Evolutionary conservation across 2,888 invertebrate genomes (phyloP), one percentile per base, ranked within the genome.

Genomic region (Plemyria rubiginata): DNA sequence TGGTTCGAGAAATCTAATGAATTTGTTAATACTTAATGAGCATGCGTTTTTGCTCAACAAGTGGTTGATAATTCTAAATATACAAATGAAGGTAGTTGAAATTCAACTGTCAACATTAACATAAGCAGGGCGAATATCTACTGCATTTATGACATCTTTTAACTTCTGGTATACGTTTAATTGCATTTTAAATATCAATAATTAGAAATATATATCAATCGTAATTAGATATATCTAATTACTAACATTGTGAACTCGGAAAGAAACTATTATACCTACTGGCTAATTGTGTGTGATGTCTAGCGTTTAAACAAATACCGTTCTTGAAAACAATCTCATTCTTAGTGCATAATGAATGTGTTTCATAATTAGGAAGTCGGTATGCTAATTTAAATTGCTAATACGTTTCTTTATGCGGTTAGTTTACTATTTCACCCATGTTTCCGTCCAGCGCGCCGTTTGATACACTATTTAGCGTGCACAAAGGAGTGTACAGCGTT

Each of bases 1-100:
- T 56, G 56, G 67, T 63, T 70, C 45, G 62, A 62, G 65, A 68
- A 67, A 65, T 62, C 64, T 60, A 68, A 68, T 68, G 62, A 63
- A 65, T 67, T 50, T 52, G 51, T 65, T 65, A 54, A 53, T 62
- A 54, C 38, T 38, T 60, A 67, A 65, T 57, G 54, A 52, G 61
- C 55, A 40, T 60, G 52, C 52, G 64, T 60, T 62, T 67, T 67
- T 64, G 45, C 43, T 57, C 60, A 66, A 68, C 66, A 68, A 68
- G 68, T 68, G 66, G 64, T 56, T 63, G 61, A 60, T 54, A 66
- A 60, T 60, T 60, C 50, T 56, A 22, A 59, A 52, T 62, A 70
- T 70, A 62, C 52, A 65, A 65, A 70, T 66, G 58, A 54, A 54
- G 41, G 32, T 36, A 64, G 60, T 64, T 68, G 56, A 60, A 64